A percentile compares a stretch with the other conserved stretches of the same genome.
phyloP scores from a whole-genome alignment of 1,140 invertebrate genomes.

The Chionoecetes opilio region DNA sequence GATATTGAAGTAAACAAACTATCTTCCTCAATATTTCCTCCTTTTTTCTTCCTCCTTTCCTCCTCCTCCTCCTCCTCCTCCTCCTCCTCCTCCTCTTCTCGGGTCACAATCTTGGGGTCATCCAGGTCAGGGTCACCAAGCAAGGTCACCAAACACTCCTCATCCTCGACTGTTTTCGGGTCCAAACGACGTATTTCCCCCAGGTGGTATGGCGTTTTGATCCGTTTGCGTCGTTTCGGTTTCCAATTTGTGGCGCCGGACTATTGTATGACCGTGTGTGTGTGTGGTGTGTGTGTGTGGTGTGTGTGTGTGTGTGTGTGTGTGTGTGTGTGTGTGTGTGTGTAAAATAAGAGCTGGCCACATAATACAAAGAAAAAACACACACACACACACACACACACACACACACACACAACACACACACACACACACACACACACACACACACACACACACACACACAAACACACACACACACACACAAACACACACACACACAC shows the following conservation, averaged over 20 bases:
- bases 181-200: too few species aligned
- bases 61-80: neutral
- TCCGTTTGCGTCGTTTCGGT: too few species aligned
- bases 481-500: neutral
- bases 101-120: too few species aligned
- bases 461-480: slow-evolving; percentile 21
- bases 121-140: too few species aligned
- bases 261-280: neutral
- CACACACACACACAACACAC: slow-evolving; percentile 45
- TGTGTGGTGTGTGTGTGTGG: neutral
- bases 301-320: slow-evolving; percentile 25
- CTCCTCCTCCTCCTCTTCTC: neutral
- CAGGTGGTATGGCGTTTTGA: too few species aligned
- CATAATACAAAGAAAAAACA: neutral
- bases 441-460: slow-evolving; percentile 52
- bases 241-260: neutral
- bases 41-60: too few species aligned
- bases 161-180: neutral
- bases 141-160: neutral
- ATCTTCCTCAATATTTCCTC: neutral
- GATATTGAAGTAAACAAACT: neutral
- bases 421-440: slow-evolving; percentile 42
- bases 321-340: slow-evolving; percentile 10
- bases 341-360: neutral
- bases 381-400: neutral